Evolutionary conservation across 1,140 invertebrate genomes (phyloP), one percentile per base, ranked within the genome.

Genomic region (Drosophila bocki): DNA sequence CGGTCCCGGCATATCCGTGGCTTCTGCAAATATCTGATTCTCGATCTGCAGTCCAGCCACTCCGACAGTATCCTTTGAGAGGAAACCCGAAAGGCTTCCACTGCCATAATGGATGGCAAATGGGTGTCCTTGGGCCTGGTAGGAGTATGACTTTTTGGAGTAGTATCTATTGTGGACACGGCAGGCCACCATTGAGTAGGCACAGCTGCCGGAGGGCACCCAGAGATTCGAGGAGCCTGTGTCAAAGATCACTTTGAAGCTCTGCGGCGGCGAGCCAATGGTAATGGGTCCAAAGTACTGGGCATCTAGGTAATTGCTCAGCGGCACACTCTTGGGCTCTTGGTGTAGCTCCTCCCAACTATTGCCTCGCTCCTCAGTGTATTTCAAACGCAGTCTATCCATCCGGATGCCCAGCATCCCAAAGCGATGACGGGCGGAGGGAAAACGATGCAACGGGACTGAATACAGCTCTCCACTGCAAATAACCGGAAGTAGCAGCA

Each of bases 161-260:
- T 99, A 96, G 93, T 99, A 99, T 94, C 99, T 99, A 82, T 97
- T 96, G 93, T 99, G 99, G 2, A 80, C 78, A 37, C 75, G 57
- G 93, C 99, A 99, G 68, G 98, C 99, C 83, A 99, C 96, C 90
- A 99, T 98, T 26, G 96, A 96, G 67, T 95, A 94, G 95, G 91
- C 39, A 37, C 98, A 99, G 87, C 97, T 96, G 93, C 98, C 98
- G 1, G 98, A 99, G 7, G 99, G 99, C 63, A 99, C 96, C 99
- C 99, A 99, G 22, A 99, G 94, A 93, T 99, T 99, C 9, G 98
- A 99, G 3, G 98, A 99, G 51, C 99, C 99, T 19, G 99, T 99
- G 93, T 99, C 99, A 94, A 99, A 99, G 58, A 99, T 96, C 56
- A 99, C 98, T 80, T 96, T 96, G 93, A 99, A 99, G 0, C 93